Evolutionary conservation across 2,113 vertebrate species (phyloP), one percentile per base, ranked within the genome.

Genomic region (Odobenus rosmarus): DNA sequence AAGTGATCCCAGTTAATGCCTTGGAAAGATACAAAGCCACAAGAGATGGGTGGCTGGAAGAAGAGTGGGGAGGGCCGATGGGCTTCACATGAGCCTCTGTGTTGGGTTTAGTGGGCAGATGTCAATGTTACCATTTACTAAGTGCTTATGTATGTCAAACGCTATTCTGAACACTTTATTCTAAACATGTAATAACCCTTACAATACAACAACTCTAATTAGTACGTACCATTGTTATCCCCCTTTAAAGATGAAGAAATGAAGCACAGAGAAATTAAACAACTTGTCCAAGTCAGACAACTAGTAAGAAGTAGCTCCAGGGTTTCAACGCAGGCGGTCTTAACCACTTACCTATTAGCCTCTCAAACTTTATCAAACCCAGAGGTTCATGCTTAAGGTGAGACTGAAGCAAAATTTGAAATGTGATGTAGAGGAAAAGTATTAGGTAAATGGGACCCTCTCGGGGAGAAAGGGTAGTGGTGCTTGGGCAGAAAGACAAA

Each of bases 111-210:
- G 39, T 81, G 39, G 18, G 4, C 15, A 4, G 26, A 7, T 7
- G 39, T 69, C 49, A 76, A 0, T n/a, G 0, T n/a, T 23, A 9
- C 18, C n/a, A 15, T 31, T 91, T 51, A 15, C 57, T 33, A 7
- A 33, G 4, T n/a, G 28, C 62, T n/a, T 18, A 46, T 55, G 2
- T 33, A 4, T 67, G 15, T 53, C 61, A 4, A 0, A 3, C 16
- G 26, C 21, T 88, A 2, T 46, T 53, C 19, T 64, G 16, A 46
- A 14, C 42, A 88, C 28, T 71, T 87, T 13, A 7, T 49, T 55
- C 18, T 86, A 51, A 69, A 39, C 12, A 24, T 62, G 1, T 71
- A 51, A 13, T 39, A 39, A 49, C 31, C 53, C 16, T 49, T 59
- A 67, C 46, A 84, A 36, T 24, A 28, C 5, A 33, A 14, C 31